phyloP scores from a whole-genome alignment of 1,140 invertebrate genomes.

The Bombus superbus region DNA sequence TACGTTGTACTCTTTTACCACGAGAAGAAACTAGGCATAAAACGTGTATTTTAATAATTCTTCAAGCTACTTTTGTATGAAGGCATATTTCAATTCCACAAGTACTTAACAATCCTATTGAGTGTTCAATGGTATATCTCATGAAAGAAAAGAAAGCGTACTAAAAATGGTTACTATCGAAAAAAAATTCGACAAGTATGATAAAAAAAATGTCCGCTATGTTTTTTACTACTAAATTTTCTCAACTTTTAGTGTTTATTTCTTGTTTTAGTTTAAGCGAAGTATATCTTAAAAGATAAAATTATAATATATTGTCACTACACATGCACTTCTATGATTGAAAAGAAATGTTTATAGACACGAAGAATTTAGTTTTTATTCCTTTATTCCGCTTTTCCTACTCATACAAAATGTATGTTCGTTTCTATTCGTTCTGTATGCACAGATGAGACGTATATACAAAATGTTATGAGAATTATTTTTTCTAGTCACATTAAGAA shows the following conservation, averaged over 20 bases:
- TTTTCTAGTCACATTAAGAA: background rate
- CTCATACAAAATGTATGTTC: conserved; percentile 13
- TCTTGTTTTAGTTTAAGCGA: background rate
- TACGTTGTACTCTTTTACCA: conserved; percentile 16
- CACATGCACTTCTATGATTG: background rate
- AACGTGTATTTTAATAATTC: conserved; percentile 43
- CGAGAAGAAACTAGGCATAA: background rate
- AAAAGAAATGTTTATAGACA: background rate
- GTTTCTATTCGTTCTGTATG: conserved; percentile 19
- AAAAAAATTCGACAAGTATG: background rate
- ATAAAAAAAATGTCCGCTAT: background rate
- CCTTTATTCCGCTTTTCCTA: conserved; percentile 36
- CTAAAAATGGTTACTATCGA: background rate
- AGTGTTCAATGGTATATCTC: background rate
- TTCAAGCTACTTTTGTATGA: conserved; percentile 32
- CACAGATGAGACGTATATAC: conserved; percentile 3
- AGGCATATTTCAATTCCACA: conserved; percentile 3
- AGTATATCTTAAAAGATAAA: background rate
- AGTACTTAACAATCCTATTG: conserved; percentile 19
- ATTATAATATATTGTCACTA: conserved; percentile 8
- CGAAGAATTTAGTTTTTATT: background rate
- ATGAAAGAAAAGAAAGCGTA: background rate
- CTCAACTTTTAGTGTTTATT: background rate
- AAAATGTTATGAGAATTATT: conserved; percentile 6
- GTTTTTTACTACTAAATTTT: background rate